Conservation (phyloP, 2,797 vertebrate genomes). For the Calcarius lapponicus region DNA sequence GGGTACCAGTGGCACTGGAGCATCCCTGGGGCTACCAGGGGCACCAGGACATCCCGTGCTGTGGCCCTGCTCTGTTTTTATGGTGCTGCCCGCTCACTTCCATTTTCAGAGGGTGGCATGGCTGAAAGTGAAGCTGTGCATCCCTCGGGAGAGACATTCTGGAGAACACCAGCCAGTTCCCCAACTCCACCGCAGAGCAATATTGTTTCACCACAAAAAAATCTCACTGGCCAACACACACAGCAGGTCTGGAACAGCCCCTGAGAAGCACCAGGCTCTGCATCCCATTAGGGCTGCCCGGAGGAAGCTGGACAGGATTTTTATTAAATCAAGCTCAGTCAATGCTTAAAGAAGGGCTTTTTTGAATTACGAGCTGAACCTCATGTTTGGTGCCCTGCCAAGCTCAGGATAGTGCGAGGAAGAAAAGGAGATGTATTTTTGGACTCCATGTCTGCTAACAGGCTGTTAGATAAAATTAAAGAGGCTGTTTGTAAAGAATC, state of each 20-base stretch:
- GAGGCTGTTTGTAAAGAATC: conserved; percentile 63
- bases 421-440: conserved; percentile 64
- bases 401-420: conserved; percentile 42
- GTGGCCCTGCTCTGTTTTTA: background rate
- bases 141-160: background rate
- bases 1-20: accelerated
- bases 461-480: conserved; percentile 68
- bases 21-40: accelerated
- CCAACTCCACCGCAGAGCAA: background rate
- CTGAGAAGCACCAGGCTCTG: background rate
- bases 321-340: conserved; percentile 59
- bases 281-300: conserved; percentile 17
- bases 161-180: background rate
- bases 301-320: conserved; percentile 39
- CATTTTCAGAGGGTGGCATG: background rate
- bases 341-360: conserved; percentile 45
- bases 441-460: conserved; percentile 44
- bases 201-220: background rate
- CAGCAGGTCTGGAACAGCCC: conserved; percentile 3
- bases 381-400: conserved; percentile 70
- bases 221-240: background rate
- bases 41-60: background rate
- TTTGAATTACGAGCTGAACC: conserved; percentile 67
- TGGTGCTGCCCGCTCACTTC: background rate
- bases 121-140: background rate